Base-by-base conservation (phyloP, 2,797 vertebrate genomes). In the Meda fulgida region DNA sequence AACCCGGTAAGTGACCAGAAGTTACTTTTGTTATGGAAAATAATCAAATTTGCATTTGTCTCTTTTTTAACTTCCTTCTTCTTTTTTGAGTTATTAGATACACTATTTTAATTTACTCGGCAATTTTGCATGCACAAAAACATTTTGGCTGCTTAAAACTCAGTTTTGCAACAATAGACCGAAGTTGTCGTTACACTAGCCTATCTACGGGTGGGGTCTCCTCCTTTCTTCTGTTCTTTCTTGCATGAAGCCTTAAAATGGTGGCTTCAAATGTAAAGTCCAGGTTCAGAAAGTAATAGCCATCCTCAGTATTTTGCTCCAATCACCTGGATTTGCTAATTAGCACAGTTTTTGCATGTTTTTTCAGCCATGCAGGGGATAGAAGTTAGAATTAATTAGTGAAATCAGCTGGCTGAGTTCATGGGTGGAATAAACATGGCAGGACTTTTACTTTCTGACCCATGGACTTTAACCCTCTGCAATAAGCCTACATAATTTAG, bases 1-100 rank as follows among this genome's bases (percentile, higher is more conserved):
- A 94, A 88, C 58, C 94, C 94, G 36, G 94, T 95, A 90, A 92
- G 93, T 91, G 40, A 3, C 2, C 0, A 16, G 1, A 14, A 14
- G 14, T 43, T 29, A 26, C 5, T 53, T 51, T 51, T 7, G 7
- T 73, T 51, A 34, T 23, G 31, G 19, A 16, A 75, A 34, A 75
- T 0, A 0, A 29, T 34, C 10, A 34, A 31, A 73, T 21, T 31
- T 34, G 18, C 10, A 10, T 19, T 9, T 21, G 6, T 23, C 31
- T 55, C 6, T 40, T 7, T 43, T 58, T 55, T 4, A 10, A 16
- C 4, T 48, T 73, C 1, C n/a, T 63, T 65, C 6, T 40, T 1
- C 10, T 29, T 51, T 77, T 55, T 21, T 10, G 3, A 10, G 5
- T 53, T 38, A 51, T 1, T n/a, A n/a, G n/a, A n/a, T 5, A 23